Base-by-base conservation (phyloP, 2,888 invertebrate species). In the Lithophane ornitopus region DNA sequence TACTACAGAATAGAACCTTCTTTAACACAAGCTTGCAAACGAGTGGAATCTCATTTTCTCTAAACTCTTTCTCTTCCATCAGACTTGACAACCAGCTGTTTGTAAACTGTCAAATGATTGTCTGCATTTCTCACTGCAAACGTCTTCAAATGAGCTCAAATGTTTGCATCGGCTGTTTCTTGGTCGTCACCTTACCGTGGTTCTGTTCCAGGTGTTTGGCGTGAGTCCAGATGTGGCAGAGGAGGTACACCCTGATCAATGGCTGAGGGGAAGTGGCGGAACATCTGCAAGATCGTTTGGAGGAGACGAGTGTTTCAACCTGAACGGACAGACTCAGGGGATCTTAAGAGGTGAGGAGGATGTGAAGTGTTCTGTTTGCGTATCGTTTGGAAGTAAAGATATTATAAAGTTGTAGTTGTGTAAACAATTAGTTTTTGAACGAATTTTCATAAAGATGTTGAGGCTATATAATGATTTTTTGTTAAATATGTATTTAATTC, bases 191-290 rank as follows among this genome's bases (percentile, higher is more conserved):
- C 46, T 81, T 63, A 78, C 65, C 19, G 54, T 70, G n/a, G 16
- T 28, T 22, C 12, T 77, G 44, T 67, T 76, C 9, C 82, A 88
- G 88, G 88, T 75, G 75, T 66, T 86, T 65, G 78, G 65, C 70
- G 85, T 80, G 80, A 78, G 87, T 88, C 89, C 91, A 91, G 87
- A 91, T 92, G 91, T 76, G 84, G 87, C 79, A 84, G 74, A 75
- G 84, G 82, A 76, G 83, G 81, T 63, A 67, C 78, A 63, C 74
- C 89, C 84, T 92, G 92, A 95, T 87, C 89, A 91, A 95, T 95
- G 95, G 95, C 92, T 87, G 90, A 89, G 78, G 91, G 92, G 88
- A 92, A 87, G 86, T 92, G 93, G 91, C 85, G 88, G 78, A 82
- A 87, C 79, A 86, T 94, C 86, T 88, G 89, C 85, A 87, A 81